Conservation (phyloP, 37 sponge, comb jelly and placozoan genomes). For the Oopsacas minuta region DNA sequence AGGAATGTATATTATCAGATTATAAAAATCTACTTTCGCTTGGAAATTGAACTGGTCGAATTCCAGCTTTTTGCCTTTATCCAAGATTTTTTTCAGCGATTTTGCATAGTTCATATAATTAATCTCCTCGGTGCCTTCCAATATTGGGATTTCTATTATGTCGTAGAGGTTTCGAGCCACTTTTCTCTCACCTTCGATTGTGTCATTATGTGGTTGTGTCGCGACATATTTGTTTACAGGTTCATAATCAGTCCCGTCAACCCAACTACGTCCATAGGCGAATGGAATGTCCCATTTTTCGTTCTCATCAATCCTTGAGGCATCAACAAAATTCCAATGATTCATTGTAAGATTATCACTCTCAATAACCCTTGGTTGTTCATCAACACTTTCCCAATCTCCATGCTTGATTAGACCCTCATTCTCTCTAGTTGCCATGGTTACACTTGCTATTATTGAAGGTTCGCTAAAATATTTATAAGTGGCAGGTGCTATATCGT, state of each 20-base stretch:
- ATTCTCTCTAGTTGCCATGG: neutral
- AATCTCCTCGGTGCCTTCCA: neutral
- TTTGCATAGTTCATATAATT: neutral
- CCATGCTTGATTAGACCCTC: neutral
- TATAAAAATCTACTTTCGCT: neutral
- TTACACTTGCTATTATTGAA: too few relatives aligned
- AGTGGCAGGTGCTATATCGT: too few relatives aligned
- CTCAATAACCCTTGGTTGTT: neutral
- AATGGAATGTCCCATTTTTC: neutral
- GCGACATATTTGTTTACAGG: neutral
- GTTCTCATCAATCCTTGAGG: neutral
- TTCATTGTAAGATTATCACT: neutral
- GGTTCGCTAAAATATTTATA: too few relatives aligned
- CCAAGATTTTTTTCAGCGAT: neutral
- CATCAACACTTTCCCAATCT: neutral
- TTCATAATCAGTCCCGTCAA: neutral
- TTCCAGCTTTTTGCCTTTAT: neutral
- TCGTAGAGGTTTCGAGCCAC: neutral
- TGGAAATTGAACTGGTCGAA: neutral
- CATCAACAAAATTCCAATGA: neutral
- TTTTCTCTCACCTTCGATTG: neutral
- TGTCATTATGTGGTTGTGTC: neutral
- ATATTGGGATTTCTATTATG: neutral
- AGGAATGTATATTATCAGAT: neutral
- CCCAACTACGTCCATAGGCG: neutral